Evolutionary conservation across 2,888 invertebrate species (phyloP).

Genomic region (Scaptomyza reducta): DNA sequence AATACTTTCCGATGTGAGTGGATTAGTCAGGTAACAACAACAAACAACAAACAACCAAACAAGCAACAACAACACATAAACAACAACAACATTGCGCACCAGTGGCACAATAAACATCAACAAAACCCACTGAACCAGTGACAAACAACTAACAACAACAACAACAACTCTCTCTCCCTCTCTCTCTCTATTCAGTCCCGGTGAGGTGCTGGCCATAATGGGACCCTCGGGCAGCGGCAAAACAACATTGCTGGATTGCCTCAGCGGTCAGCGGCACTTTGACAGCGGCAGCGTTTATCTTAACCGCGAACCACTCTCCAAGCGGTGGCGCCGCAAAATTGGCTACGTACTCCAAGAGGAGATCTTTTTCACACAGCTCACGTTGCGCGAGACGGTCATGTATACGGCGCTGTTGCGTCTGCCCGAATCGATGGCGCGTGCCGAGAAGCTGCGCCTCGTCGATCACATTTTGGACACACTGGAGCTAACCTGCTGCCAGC

Average conservation of each 20-base stretch:
- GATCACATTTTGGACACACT: constrained; percentile 91
- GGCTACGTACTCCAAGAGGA: constrained; percentile 93
- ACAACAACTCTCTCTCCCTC: constrained; percentile 16
- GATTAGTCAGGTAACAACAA: constrained; percentile 86
- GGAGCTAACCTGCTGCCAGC: constrained; percentile 90
- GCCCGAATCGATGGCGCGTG: constrained; percentile 89
- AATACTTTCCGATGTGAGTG: constrained; percentile 89
- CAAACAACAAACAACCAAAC: constrained; percentile 21
- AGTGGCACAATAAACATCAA: constrained; percentile 44
- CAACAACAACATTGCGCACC: constrained; percentile 8
- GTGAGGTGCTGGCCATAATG: constrained; percentile 92
- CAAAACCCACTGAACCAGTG: constrained; percentile 54
- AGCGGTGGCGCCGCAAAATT: constrained; percentile 89
- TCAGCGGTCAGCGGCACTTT: constrained; percentile 89
- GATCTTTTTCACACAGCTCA: constrained; percentile 91
- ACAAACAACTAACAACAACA: constrained; percentile 34
- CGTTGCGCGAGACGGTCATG: constrained; percentile 90
- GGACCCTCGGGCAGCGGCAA: constrained; percentile 92
- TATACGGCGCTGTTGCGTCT: constrained; percentile 86
- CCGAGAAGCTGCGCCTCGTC: constrained; percentile 90
- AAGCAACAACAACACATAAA: constrained; percentile 23
- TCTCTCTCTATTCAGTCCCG: constrained; percentile 85
- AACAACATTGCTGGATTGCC: constrained; percentile 90
- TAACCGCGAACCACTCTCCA: constrained; percentile 87
- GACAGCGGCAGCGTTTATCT: constrained; percentile 88